Percentiles rank a stretch among this genome's conserved stretches.
Conservation (phyloP, 2,888 invertebrate species). For the Lepidocyrtinus sp. region DNA sequence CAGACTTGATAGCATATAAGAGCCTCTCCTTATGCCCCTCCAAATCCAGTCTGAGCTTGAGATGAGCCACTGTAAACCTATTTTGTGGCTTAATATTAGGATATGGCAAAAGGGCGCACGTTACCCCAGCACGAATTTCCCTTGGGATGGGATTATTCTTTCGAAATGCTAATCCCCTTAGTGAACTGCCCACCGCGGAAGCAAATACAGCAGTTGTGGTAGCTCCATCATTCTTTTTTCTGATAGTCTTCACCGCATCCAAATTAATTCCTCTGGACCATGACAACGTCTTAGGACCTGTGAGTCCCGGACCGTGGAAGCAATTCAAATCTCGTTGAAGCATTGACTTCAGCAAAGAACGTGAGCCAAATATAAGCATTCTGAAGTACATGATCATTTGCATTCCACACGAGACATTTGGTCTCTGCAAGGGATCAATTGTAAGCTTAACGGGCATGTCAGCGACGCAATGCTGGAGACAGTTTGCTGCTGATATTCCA, state of each 20-base stretch:
- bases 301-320: conserved; percentile 58
- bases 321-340: conserved; percentile 57
- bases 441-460: conserved; percentile 48
- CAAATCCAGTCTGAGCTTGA: conserved; percentile 52
- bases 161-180: conserved; percentile 59
- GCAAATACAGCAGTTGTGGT: conserved; percentile 54
- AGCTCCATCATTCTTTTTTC: conserved; percentile 44
- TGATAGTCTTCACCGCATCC: conserved; percentile 26
- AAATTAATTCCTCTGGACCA: conserved; percentile 55
- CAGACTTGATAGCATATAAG: conserved; percentile 49
- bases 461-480: conserved; percentile 53
- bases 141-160: conserved; percentile 63
- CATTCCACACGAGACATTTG: conserved; percentile 20
- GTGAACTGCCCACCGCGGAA: conserved; percentile 56
- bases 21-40: conserved; percentile 52
- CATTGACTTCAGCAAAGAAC: conserved; percentile 55
- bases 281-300: conserved; percentile 58
- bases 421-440: conserved; percentile 46
- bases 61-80: conserved; percentile 62
- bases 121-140: conserved; percentile 59
- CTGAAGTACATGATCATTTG: conserved; percentile 33
- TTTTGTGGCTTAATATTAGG: conserved; percentile 61
- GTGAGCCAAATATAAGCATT: conserved; percentile 50
- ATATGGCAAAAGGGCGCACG: conserved; percentile 66
- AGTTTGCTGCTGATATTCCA: conserved; percentile 58